Base-by-base conservation (phyloP, 1,140 invertebrate species). In the Drosophila bipectinata region DNA sequence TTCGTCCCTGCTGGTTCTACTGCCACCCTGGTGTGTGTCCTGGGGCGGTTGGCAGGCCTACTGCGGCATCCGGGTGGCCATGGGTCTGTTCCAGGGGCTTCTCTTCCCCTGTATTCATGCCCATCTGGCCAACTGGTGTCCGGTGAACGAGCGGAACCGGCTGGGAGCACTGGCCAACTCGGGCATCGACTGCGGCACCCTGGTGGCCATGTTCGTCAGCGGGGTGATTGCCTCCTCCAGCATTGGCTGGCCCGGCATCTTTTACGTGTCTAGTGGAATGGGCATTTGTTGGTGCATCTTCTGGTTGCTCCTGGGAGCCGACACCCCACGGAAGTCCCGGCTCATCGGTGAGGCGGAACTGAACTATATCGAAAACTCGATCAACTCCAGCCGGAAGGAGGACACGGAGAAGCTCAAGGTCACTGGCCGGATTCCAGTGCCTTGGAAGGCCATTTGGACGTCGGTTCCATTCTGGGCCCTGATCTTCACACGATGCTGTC, bases 391-490 rank as follows among this genome's bases (percentile, higher is more conserved):
- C n/a, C 63, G 52, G 34, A 76, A 72, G 3, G 57, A 51, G 1
- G 48, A 64, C 18, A 55, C 66, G 45, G 44, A 72, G 7, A 58
- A 80, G 0, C n/a, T 37, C 0, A 63, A 71, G 32, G 54, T 21
- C 3, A 24, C 45, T 0, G 39, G 49, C 1, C 60, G 53, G 1
- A 91, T 91, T 8, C 81, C 88, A 0, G 68, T 91, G n/a, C 97
- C 97, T 1, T 98, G 97, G 97, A 93, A 92, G 41, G 91, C 93
- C 3, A 96, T 99, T 28, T 92, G 96, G 0, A 96, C 93, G 0
- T 97, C 96, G 1, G 55, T 94, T 5, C 96, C 97, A 0, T 94
- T 98, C 61, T 97, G 96, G 96, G 95, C 97, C 0, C 92, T 98
- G 6, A 93, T 97, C 28, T 90, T 97, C 0, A 95, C 94, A 0